Evolutionary conservation across 2,113 vertebrate species (phyloP).

Genomic region (Pholis gunnellus): DNA sequence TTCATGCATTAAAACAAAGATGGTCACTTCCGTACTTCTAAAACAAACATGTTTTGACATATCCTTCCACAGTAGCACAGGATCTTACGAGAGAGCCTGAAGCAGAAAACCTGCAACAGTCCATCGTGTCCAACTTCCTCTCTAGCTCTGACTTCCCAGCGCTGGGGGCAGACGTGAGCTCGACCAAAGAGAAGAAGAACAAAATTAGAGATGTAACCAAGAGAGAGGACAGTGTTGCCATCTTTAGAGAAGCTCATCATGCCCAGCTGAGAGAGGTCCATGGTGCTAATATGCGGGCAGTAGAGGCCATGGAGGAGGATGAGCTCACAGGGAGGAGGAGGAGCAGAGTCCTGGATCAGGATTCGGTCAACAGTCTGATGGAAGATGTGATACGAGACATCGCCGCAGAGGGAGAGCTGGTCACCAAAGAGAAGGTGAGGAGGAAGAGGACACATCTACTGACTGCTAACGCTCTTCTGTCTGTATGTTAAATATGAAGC

Average conservation of each 20-base stretch:
- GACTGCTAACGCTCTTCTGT: neutral
- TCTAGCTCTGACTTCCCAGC: conserved; percentile 68
- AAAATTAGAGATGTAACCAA: conserved; percentile 20
- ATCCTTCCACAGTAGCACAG: conserved; percentile 25
- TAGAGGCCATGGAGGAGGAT: conserved; percentile 62
- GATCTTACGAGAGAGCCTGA: neutral
- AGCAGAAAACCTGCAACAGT: conserved; percentile 8
- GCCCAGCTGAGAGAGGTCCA: conserved; percentile 80
- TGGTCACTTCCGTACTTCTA: neutral
- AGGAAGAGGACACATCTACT: neutral
- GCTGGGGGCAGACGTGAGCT: conserved; percentile 41
- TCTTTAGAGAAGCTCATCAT: conserved; percentile 70
- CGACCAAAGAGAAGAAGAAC: conserved; percentile 58
- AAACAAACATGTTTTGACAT: neutral
- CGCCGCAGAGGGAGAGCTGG: conserved; percentile 79
- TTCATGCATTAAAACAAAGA: neutral
- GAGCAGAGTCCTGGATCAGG: conserved; percentile 35
- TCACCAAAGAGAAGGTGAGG: conserved; percentile 80
- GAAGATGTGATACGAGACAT: conserved; percentile 78
- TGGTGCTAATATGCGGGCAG: conserved; percentile 70
- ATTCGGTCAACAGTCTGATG: conserved; percentile 68
- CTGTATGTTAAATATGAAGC: neutral
- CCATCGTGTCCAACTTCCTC: neutral
- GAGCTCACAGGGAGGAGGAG: neutral
- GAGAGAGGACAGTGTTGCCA: neutral